Conservation (phyloP, 2,113 vertebrate genomes). For the Neodon shergylaensis region DNA sequence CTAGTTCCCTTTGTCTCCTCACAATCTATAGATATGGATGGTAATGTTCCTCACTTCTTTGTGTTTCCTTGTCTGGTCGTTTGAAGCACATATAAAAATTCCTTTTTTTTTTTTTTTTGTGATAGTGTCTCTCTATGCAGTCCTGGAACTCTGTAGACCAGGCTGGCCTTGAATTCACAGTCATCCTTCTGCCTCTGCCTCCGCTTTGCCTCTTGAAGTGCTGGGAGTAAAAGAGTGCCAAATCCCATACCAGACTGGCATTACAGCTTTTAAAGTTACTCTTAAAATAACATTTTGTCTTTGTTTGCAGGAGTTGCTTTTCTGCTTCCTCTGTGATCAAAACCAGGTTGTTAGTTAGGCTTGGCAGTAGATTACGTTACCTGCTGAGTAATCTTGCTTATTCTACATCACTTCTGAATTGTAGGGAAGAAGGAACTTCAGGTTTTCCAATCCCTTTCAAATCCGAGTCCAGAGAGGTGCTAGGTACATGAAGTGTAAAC, state of each 20-base stretch:
- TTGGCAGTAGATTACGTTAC: not conserved
- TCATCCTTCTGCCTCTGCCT: not conserved
- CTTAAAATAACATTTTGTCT: not conserved
- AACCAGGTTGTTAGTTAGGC: not conserved
- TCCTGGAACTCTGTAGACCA: not conserved
- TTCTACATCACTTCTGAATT: not conserved
- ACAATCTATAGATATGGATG: not conserved
- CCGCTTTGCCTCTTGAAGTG: not conserved
- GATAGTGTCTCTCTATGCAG: not conserved
- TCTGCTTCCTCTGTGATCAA: not conserved
- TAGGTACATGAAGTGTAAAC: not conserved
- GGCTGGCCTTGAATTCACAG: not conserved
- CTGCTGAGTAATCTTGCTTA: not conserved
- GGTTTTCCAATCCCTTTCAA: conserved; percentile 4
- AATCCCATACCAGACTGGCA: not conserved
- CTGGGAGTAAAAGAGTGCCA: not conserved
- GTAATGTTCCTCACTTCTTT: not conserved
- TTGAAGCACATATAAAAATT: conserved; percentile 14
- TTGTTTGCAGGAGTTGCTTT: not conserved
- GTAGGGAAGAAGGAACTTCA: not conserved
- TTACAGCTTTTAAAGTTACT: not conserved
- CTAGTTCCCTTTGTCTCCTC: not conserved
- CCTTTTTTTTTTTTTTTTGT: not conserved
- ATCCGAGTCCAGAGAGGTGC: not conserved
- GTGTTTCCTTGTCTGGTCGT: conserved; percentile 12